Base-by-base conservation (phyloP, 2,797 vertebrate species). In the Enteromius unitaeniatus region DNA sequence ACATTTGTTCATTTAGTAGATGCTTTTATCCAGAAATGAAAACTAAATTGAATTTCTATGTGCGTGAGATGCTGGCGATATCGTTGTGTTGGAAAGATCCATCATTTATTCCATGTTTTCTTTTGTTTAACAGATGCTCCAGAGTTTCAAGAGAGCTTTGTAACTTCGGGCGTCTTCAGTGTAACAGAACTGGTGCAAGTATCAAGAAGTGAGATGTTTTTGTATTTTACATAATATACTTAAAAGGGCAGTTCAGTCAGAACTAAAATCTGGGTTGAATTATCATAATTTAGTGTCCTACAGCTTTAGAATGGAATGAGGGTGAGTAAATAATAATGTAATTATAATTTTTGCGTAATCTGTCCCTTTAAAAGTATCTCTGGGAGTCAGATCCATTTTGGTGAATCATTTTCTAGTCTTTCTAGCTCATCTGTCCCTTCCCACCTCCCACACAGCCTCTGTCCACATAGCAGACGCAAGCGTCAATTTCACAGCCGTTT, bases 161-260 rank as follows among this genome's bases (percentile, higher is more conserved):
- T 98, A 92, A 98, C 97, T 51, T 99, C 98, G 0, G 98, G 98
- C 40, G 98, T 99, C 90, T 99, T 99, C 95, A 99, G 96, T 42
- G 98, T 99, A 91, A 97, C 96, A 0, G 98, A 99, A 92, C 95
- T 99, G 88, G 97, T 99, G 91, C 97, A 98, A 83, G 97, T 99
- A 87, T 99, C 97, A 76, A 96, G 97, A 95, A 98, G 97, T 99
- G 93, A 98, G 97, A 95, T 42, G 40, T 11, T 84, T 76, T 14
- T 69, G 34, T 47, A 68, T 47, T 53, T 72, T 75, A 34, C 28
- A 31, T 7, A 65, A 21, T 31, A 68, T 45, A 21, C 42, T 64
- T 64, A 42, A n/a, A 23, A n/a, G n/a, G 3, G 40, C 13, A 76
- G 31, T 58, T 76, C 34, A 40, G 13, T 21, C 51, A 9, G 13